Evolutionary conservation across 2,113 vertebrate genomes (phyloP).

Genomic region (Sapayoa aenigma): DNA sequence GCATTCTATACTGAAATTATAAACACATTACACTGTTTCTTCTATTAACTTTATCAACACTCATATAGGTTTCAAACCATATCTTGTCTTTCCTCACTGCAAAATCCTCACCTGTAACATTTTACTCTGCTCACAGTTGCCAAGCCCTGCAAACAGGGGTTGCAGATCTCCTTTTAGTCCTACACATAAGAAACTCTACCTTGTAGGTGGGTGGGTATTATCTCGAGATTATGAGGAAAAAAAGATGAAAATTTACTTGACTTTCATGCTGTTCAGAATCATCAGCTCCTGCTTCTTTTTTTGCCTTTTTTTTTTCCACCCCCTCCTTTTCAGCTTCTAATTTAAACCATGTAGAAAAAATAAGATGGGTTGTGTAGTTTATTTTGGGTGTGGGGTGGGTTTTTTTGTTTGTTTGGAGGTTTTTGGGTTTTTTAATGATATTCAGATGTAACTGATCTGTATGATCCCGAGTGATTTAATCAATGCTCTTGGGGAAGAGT

Average conservation of each 20-base stretch:
- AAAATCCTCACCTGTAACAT: background rate
- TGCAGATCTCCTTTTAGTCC: background rate
- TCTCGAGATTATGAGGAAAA: background rate
- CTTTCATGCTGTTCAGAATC: background rate
- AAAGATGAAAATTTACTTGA: background rate
- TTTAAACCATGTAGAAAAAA: background rate
- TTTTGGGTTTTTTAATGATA: background rate
- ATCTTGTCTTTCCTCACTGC: background rate
- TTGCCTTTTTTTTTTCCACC: background rate
- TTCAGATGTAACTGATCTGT: background rate
- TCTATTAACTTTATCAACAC: background rate
- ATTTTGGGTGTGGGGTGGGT: no score
- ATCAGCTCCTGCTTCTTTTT: background rate
- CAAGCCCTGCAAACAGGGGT: background rate
- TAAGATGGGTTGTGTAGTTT: background rate
- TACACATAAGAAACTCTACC: background rate
- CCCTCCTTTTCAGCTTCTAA: no score
- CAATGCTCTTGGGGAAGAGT: background rate
- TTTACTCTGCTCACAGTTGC: background rate
- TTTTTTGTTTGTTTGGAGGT: background rate
- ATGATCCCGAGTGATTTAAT: background rate
- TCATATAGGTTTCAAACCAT: background rate
- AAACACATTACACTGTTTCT: background rate
- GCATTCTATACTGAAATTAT: background rate
- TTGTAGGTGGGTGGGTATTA: background rate